These are phyloP conservation scores for Caenorhabditis panamensis DNA, from an alignment of 2,888 invertebrate species.

Conservation along the genomic window DNA sequence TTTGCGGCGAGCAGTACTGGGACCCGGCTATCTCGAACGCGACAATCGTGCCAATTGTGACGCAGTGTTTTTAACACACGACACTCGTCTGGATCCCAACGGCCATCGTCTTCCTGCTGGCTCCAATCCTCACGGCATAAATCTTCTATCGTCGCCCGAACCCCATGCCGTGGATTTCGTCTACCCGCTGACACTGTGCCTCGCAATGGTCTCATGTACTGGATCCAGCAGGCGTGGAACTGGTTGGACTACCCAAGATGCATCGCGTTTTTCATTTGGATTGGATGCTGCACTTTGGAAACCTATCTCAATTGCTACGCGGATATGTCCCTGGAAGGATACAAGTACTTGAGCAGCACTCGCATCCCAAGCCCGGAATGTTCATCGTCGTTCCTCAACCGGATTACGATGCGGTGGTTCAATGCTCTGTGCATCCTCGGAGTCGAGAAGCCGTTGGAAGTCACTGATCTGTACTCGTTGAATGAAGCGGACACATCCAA, in stretches of 20 bases:
- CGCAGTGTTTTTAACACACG: no score
- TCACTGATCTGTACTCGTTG: constrained; percentile 74
- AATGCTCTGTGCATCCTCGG: constrained; percentile 82
- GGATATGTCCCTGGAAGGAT: constrained; percentile 68
- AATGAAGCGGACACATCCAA: constrained; percentile 77
- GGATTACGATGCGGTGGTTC: constrained; percentile 93
- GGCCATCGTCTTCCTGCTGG: no score
- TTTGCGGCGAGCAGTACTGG: constrained; percentile 84
- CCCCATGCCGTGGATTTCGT: no score
- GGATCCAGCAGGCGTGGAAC: constrained; percentile 63
- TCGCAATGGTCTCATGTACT: constrained; percentile 78
- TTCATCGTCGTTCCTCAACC: constrained; percentile 90
- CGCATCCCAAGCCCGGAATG: constrained; percentile 90
- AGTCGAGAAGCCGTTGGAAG: constrained; percentile 77
- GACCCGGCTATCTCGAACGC: no score
- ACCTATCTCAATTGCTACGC: constrained; percentile 76
- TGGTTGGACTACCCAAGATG: constrained; percentile 62
- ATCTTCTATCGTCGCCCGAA: no score
- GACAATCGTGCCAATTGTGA: no score
- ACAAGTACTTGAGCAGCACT: constrained; percentile 62
- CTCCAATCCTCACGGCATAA: no score
- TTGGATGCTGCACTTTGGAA: constrained; percentile 68
- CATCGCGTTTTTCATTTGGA: constrained; percentile 74
- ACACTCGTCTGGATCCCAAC: no score
- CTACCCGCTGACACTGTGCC: no score